These are phyloP conservation scores for Drosophila jambulina DNA, from an alignment of 1,140 invertebrate genomes.

Conservation along the genomic window DNA sequence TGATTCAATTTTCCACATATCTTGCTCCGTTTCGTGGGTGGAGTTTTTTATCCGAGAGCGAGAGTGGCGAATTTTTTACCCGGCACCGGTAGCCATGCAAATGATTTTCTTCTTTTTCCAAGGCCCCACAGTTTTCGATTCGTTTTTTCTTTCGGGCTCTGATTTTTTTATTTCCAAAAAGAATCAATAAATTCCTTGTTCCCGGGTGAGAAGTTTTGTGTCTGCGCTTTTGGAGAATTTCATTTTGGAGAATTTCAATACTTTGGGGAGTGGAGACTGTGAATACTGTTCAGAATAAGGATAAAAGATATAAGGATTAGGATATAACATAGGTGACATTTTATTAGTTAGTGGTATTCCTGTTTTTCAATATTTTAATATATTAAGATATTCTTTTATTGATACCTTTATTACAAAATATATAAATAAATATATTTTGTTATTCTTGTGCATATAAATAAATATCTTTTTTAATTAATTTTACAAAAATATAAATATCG, in stretches of 20 bases:
- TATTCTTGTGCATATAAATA: too few species aligned
- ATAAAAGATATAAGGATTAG: too few species aligned
- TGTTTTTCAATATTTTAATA: neutral
- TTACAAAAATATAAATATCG: too few species aligned
- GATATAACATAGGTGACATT: too few species aligned
- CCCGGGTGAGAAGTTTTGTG: conserved; percentile 49
- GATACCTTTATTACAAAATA: neutral
- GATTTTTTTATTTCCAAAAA: conserved; percentile 31
- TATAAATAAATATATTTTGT: neutral
- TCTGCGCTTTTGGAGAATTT: conserved; percentile 26
- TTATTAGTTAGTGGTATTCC: neutral
- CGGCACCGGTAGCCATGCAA: conserved; percentile 51
- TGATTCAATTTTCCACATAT: conserved; percentile 76
- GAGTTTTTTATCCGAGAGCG: conserved; percentile 8
- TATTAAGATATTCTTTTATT: neutral
- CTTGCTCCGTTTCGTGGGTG: conserved; percentile 9
- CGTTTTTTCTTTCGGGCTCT: neutral
- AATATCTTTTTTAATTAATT: too few species aligned
- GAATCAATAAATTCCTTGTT: conserved; percentile 77
- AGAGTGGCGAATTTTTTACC: conserved; percentile 9
- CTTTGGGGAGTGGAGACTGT: neutral
- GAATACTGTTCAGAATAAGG: neutral
- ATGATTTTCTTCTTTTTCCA: conserved; percentile 60
- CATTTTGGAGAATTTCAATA: conserved; percentile 17
- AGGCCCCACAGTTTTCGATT: conserved; percentile 4